Conservation (phyloP, 2,797 vertebrate genomes). For the Myoxocephalus aenaeus region DNA sequence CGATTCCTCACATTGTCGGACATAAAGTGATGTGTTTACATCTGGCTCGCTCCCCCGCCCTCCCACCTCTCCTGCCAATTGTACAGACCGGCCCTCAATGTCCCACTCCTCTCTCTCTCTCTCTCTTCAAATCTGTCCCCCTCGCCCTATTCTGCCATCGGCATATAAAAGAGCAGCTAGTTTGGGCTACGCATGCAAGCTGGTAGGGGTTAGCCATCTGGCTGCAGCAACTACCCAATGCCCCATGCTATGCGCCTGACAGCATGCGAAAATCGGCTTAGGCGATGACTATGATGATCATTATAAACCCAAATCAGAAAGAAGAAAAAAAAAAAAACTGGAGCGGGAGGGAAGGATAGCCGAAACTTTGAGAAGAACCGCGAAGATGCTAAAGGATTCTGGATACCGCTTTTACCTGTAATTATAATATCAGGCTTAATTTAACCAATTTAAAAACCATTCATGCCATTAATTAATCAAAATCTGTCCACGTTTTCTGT, state of each 20-base stretch:
- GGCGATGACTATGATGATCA: constrained; percentile 57
- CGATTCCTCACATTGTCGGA: constrained; percentile 80
- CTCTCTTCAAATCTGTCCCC: constrained; percentile 59
- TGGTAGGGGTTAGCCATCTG: constrained; percentile 84
- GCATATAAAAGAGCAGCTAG: constrained; percentile 76
- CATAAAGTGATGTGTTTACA: constrained; percentile 85
- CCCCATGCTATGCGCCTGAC: constrained; percentile 80
- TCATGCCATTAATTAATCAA: not conserved
- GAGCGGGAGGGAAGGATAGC: constrained; percentile 1
- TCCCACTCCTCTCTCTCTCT: constrained; percentile 55
- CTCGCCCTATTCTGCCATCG: constrained; percentile 56
- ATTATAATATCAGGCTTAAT: constrained; percentile 12
- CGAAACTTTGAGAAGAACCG: constrained; percentile 29
- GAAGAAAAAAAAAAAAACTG: constrained; percentile 27
- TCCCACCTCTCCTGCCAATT: constrained; percentile 61
- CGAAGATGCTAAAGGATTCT: constrained; percentile 19
- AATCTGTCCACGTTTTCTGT: constrained; percentile 14
- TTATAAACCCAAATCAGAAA: constrained; percentile 47
- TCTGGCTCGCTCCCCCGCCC: constrained; percentile 77
- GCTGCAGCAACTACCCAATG: constrained; percentile 64
- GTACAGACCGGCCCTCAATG: constrained; percentile 59
- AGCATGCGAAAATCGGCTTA: constrained; percentile 81
- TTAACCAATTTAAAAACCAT: not conserved
- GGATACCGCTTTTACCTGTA: constrained; percentile 9
- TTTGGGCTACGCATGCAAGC: constrained; percentile 62